Evolutionary conservation across 1,140 invertebrate species (phyloP), one percentile per base, ranked within the genome.

Genomic region (Thaumatotibia leucotreta): DNA sequence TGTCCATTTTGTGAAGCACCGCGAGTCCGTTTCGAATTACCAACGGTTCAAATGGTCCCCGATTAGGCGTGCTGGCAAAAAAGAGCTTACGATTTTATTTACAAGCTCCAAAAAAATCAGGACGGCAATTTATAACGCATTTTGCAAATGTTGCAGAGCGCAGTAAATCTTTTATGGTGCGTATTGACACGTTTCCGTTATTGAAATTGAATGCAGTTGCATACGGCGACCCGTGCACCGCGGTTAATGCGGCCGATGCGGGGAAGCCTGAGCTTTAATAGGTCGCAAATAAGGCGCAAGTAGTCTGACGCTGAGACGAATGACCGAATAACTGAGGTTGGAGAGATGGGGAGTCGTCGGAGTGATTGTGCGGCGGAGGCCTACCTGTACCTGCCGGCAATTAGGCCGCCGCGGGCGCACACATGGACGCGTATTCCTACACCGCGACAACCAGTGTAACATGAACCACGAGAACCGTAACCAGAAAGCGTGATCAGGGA

Each of bases 311-410:
- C 39, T 45, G 39, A 17, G 20, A 20, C 20, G 20, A 20, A 45
- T 45, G 39, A 27, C 50, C 50, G 23, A 11, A 2, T 27, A 11
- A 54, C 20, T 54, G 50, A 54, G 50, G 9, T 4, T 11, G 0
- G 17, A 11, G 49, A 9, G 22, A 52, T 52, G 20, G 49, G 20
- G 49, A 52, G 49, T 24, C 23, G 23, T 11, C 33, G 22, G 31
- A 24, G 23, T n/a, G 50, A 27, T 27, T 27, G 50, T 27, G 50
- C 50, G 6, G 23, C 50, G 22, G 17, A 11, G 50, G 22, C 50
- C 50, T 54, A 54, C 50, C 50, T 54, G 50, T 54, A 54, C 50
- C 50, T 54, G 50, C 50, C 50, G 22, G 50, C 10, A 45, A 45
- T 45, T 45, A 45, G 23, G 50, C 50, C 11, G 22, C 23, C 23